Conservation (phyloP, 2,113 vertebrate genomes). For the Serinus canaria region DNA sequence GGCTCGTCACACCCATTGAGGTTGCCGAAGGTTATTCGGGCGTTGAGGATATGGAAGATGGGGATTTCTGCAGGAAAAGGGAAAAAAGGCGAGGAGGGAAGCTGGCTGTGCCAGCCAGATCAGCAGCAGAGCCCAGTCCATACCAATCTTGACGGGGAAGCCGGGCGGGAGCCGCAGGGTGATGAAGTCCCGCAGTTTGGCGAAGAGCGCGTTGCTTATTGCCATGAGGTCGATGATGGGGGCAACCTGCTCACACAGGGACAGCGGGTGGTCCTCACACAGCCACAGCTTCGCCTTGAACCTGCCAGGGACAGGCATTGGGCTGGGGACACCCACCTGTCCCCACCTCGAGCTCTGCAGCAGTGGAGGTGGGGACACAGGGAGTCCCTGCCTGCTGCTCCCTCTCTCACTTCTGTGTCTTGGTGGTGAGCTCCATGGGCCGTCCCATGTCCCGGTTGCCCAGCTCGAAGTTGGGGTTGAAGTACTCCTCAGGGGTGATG, state of each 20-base stretch:
- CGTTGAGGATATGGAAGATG: constrained; percentile 96
- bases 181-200: constrained; percentile 96
- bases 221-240: constrained; percentile 99
- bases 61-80: constrained; percentile 85
- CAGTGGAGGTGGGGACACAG: rapidly evolving
- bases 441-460: constrained; percentile 90
- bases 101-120: background rate
- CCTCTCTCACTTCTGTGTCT: constrained; percentile 92
- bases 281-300: constrained; percentile 98
- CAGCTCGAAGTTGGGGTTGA: constrained; percentile 85
- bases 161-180: constrained; percentile 92
- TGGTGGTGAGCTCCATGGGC: constrained; percentile 95
- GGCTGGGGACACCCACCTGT: background rate
- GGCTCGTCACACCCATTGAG: constrained; percentile 93
- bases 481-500: constrained; percentile 96
- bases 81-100: background rate
- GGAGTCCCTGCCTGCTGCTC: background rate
- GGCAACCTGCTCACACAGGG: constrained; percentile 91
- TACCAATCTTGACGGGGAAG: constrained; percentile 95
- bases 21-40: constrained; percentile 97
- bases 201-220: constrained; percentile 94
- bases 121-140: background rate
- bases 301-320: constrained; percentile 66
- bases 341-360: rapidly evolving
- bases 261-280: constrained; percentile 95